These are phyloP conservation scores for Passer montanus DNA, from an alignment of 2,113 vertebrate species.

Conservation along the genomic window DNA sequence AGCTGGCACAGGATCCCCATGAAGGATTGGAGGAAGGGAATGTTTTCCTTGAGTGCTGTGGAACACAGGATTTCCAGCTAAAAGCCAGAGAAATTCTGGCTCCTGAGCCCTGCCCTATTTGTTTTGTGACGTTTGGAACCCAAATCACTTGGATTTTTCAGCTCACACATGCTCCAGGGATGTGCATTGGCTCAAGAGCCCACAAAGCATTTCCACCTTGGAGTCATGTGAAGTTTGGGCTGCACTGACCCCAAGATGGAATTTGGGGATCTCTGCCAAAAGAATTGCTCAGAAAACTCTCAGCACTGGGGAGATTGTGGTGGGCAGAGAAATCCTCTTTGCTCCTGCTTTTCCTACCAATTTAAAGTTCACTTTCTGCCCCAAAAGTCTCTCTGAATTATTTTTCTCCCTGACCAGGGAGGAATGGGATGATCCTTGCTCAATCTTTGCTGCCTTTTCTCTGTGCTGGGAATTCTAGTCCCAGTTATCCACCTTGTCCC, in stretches of 20 bases:
- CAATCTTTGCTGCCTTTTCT: background rate
- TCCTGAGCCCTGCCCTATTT: background rate
- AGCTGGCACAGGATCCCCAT: background rate
- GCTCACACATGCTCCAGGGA: background rate
- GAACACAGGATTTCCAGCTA: background rate
- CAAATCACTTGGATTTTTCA: background rate
- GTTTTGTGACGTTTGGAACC: background rate
- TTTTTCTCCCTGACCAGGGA: background rate
- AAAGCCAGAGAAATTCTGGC: background rate
- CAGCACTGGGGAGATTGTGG: background rate
- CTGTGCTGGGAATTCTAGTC: background rate
- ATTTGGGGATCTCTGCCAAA: background rate
- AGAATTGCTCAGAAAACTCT: background rate
- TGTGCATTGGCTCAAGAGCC: background rate
- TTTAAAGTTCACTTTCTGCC: background rate
- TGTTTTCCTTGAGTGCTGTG: background rate
- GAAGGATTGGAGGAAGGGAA: background rate
- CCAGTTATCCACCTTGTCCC: background rate
- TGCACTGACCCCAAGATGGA: background rate
- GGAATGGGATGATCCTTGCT: background rate
- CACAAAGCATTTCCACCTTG: background rate
- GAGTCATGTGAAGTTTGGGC: accelerated
- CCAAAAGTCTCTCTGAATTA: background rate
- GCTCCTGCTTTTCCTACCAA: background rate
- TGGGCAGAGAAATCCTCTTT: background rate